Evolutionary conservation across 2,888 invertebrate species (phyloP).

Genomic region (Pelosia muscerda): DNA sequence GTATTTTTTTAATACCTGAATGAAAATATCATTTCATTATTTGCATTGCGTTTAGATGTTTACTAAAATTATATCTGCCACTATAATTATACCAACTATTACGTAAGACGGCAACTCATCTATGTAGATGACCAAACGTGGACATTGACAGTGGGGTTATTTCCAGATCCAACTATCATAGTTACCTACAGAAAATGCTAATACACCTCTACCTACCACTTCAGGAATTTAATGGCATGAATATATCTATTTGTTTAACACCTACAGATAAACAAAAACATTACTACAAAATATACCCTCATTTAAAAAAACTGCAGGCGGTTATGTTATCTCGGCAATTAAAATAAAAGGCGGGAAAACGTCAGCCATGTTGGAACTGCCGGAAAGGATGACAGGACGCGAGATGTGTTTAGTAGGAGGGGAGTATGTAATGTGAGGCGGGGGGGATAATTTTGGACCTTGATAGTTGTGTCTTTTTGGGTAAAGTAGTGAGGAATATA

Average conservation of each 20-base stretch:
- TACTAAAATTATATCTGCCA: no score
- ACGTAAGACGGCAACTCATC: no score
- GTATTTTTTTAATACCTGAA: no score
- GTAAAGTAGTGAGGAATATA: background rate
- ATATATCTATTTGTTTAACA: no score
- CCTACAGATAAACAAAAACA: no score
- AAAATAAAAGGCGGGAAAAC: background rate
- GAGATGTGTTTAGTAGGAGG: background rate
- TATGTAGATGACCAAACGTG: no score
- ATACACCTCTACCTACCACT: background rate
- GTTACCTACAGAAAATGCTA: no score
- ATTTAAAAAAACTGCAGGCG: background rate
- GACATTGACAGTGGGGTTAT: no score
- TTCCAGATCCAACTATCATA: no score
- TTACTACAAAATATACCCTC: background rate
- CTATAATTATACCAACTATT: no score
- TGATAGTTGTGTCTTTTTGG: background rate
- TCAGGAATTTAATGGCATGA: background rate
- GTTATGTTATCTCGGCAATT: constrained; percentile 11
- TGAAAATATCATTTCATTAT: no score
- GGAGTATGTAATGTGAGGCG: background rate
- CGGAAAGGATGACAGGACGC: constrained; percentile 6
- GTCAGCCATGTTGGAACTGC: background rate
- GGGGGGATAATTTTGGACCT: background rate
- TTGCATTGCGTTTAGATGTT: no score